Percentiles rank a stretch among this genome's conserved stretches.
Evolutionary conservation across 2,797 vertebrate genomes (phyloP).

Genomic region (Microtus obscurus): DNA sequence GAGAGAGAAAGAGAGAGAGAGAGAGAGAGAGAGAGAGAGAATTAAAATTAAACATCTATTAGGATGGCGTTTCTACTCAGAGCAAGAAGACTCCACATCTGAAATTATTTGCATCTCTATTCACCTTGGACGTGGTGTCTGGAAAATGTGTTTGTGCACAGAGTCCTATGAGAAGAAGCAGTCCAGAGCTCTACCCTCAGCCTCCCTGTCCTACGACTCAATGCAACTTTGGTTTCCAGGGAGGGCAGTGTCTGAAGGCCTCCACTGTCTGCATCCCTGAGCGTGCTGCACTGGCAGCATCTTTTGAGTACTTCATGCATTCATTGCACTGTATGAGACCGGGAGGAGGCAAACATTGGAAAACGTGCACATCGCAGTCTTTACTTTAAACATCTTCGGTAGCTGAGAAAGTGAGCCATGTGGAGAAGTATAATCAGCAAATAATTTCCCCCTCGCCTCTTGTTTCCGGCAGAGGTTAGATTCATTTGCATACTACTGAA

Average conservation of each 20-base stretch:
- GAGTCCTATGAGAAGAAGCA: background rate
- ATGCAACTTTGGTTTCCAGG: background rate
- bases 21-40: background rate
- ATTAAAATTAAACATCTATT: background rate
- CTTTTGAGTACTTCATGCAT: background rate
- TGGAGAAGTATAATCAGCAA: constrained; percentile 26
- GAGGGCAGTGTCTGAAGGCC: background rate
- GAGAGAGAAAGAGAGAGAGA: background rate
- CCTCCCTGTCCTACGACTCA: background rate
- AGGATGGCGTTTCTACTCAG: constrained; percentile 3
- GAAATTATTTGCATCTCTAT: background rate
- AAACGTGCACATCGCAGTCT: background rate
- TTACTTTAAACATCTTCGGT: background rate
- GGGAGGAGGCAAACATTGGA: accelerated
- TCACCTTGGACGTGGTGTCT: background rate
- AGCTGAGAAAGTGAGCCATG: background rate
- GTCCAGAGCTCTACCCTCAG: background rate
- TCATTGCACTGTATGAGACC: background rate
- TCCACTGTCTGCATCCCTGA: background rate
- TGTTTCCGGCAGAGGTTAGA: background rate
- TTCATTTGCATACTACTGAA: background rate
- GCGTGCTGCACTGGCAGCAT: background rate
- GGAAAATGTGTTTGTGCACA: background rate
- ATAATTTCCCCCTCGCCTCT: background rate
- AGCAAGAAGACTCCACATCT: background rate